Conservation (phyloP, 2,888 invertebrate species). For the Cosmia pyralina region DNA sequence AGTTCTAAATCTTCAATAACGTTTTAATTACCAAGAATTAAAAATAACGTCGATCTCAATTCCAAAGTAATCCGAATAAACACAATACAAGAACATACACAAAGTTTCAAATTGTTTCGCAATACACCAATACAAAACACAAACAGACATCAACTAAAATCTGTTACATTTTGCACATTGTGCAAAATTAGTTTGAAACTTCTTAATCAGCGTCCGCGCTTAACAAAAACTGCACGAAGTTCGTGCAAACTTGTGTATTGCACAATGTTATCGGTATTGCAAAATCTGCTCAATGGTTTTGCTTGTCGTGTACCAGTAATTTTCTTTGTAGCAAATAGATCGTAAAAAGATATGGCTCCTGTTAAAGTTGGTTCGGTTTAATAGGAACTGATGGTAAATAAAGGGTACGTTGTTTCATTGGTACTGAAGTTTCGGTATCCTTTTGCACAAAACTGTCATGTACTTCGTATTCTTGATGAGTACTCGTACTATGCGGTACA, state of each 20-base stretch:
- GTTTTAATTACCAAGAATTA: neutral
- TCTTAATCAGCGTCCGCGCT: slow-evolving; percentile 53
- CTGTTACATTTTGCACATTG: slow-evolving; percentile 55
- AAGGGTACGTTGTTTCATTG: neutral
- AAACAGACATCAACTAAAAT: slow-evolving; percentile 42
- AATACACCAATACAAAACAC: slow-evolving; percentile 32
- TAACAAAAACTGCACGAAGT: slow-evolving; percentile 59
- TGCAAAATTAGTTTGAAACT: slow-evolving; percentile 62
- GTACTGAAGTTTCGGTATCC: neutral
- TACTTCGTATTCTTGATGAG: slow-evolving; percentile 4
- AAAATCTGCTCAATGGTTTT: slow-evolving; percentile 52
- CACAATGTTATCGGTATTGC: slow-evolving; percentile 59
- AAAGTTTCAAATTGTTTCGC: slow-evolving; percentile 36
- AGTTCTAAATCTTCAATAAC: neutral
- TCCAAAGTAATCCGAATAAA: slow-evolving; percentile 10
- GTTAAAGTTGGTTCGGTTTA: slow-evolving; percentile 18
- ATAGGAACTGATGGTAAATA: slow-evolving; percentile 16
- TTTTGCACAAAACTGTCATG: slow-evolving; percentile 13
- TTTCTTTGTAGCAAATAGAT: slow-evolving; percentile 47
- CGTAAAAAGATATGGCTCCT: slow-evolving; percentile 46
- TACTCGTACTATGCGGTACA: neutral
- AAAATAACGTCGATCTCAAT: neutral
- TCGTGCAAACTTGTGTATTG: slow-evolving; percentile 57
- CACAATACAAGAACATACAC: slow-evolving; percentile 2
- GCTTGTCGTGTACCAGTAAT: slow-evolving; percentile 33